A percentile compares a stretch with the other conserved stretches of the same genome.
Evolutionary conservation across 2,113 vertebrate species (phyloP).

Genomic region (Pleuronectes platessa): DNA sequence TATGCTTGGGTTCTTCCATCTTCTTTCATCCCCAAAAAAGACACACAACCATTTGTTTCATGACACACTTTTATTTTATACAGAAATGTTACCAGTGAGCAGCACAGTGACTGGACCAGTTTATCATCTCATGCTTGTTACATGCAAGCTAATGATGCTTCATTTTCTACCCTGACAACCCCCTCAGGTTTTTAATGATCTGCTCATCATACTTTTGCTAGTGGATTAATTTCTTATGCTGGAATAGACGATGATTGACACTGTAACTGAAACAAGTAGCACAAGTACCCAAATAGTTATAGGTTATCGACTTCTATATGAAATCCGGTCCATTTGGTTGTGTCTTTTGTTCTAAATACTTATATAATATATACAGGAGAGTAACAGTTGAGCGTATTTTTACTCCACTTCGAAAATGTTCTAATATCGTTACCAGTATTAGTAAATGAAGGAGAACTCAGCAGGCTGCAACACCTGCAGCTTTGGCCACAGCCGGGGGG

Average conservation of each 20-base stretch:
- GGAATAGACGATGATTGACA: not conserved
- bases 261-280: too few species aligned
- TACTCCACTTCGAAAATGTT: too few species aligned
- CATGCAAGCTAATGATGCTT: conserved; percentile 8
- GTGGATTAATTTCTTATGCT: not conserved
- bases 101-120: not conserved
- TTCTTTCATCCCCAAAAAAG: conserved; percentile 11
- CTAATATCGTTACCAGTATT: too few species aligned
- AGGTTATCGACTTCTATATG: too few species aligned
- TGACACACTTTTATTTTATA: not conserved
- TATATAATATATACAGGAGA: too few species aligned
- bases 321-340: too few species aligned
- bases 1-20: conserved; percentile 32
- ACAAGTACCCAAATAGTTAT: too few species aligned
- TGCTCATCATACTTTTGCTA: not conserved
- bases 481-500: not conserved
- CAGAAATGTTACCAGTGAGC: not conserved
- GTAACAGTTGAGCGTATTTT: too few species aligned
- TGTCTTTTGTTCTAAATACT: too few species aligned
- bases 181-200: not conserved
- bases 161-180: not conserved
- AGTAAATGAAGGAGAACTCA: not conserved
- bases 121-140: conserved; percentile 12
- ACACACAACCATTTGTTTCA: conserved; percentile 5
- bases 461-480: not conserved